Percentiles rank a stretch among this genome's conserved stretches.
phyloP scores from a whole-genome alignment of 2,113 vertebrate species.

The Lipophrys pholis region DNA sequence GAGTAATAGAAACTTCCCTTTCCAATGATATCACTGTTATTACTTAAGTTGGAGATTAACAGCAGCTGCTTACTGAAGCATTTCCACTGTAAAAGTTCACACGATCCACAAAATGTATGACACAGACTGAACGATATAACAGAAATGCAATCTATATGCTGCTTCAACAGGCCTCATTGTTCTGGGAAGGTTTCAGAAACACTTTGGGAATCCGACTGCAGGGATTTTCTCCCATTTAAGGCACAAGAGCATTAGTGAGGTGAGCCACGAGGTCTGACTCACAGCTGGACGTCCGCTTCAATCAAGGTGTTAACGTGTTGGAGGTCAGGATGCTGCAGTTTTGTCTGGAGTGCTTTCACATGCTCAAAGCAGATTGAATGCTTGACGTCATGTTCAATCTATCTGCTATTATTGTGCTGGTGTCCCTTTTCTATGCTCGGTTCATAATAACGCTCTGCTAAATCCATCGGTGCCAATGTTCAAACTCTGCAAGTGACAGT shows the following conservation, averaged over 20 bases:
- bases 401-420: neutral
- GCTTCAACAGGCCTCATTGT: neutral
- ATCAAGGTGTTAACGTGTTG: constrained; percentile 1
- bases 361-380: neutral
- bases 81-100: neutral
- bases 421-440: too few relatives aligned
- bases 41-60: neutral
- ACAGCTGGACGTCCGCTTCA: neutral
- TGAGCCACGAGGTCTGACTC: neutral
- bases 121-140: too few relatives aligned
- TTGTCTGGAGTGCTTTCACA: neutral
- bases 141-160: neutral
- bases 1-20: neutral
- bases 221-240: constrained; percentile 10
- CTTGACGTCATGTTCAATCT: neutral
- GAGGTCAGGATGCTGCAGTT: neutral
- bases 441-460: neutral
- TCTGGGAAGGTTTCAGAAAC: neutral
- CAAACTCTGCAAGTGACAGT: neutral
- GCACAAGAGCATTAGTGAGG: neutral
- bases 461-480: neutral
- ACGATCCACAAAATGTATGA: too few relatives aligned
- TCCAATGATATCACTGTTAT: neutral
- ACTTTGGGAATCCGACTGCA: neutral
- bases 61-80: neutral